Evolutionary conservation across 2,888 invertebrate genomes (phyloP).

Genomic region (Oscheius onirici): DNA sequence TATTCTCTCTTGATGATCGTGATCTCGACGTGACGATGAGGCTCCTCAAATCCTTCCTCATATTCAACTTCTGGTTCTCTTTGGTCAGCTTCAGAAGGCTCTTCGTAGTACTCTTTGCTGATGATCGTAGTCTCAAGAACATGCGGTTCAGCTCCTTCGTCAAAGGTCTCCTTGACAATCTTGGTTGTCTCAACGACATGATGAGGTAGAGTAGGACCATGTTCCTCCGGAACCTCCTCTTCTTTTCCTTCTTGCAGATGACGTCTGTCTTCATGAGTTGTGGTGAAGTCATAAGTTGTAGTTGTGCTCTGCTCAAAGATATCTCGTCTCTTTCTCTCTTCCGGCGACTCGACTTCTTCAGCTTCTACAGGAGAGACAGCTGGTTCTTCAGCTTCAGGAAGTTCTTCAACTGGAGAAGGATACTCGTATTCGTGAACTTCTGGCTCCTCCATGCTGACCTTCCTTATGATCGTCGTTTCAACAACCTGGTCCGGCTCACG

Average conservation of each 20-base stretch:
- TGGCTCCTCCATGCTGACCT: too few species aligned
- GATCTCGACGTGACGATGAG: neutral
- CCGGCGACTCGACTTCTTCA: neutral
- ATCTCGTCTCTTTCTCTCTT: neutral
- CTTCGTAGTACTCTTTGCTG: neutral
- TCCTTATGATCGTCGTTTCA: too few species aligned
- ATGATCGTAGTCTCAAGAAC: neutral
- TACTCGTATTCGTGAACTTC: too few species aligned
- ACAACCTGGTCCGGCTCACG: too few species aligned
- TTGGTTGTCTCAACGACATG: neutral
- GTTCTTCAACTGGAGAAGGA: too few species aligned
- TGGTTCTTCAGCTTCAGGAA: too few species aligned
- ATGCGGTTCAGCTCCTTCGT: neutral
- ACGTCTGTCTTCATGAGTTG: neutral
- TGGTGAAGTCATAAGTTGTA: conserved; percentile 17
- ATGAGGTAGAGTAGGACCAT: neutral
- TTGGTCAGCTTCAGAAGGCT: neutral
- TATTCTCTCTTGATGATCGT: neutral
- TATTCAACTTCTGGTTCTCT: neutral
- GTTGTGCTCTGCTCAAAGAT: neutral
- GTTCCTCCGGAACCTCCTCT: neutral
- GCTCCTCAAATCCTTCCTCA: neutral
- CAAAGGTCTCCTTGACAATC: neutral
- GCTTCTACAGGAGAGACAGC: too few species aligned
- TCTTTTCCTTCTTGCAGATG: conserved; percentile 12